Base-by-base conservation (phyloP, 2,797 vertebrate genomes). In the Triplophysa yarkandensis region DNA sequence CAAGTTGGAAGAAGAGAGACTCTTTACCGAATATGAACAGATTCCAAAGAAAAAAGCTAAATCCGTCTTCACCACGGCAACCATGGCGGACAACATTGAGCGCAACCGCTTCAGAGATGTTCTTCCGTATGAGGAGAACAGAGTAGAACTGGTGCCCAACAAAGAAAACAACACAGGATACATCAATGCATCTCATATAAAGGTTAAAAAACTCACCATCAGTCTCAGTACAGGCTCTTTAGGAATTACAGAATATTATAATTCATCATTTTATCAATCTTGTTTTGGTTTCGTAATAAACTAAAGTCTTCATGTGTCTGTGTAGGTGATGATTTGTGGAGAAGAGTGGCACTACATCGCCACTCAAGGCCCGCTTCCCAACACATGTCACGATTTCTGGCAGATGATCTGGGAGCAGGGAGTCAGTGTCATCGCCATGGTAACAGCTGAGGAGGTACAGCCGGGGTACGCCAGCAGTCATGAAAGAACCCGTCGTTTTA, bases 371-470 rank as follows among this genome's bases (percentile, higher is more conserved):
- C 97, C 97, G 3, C 87, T 98, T 69, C 93, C 95, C 34, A 95
- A 95, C 85, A 98, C 97, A 0, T 97, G 95, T 83, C 95, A 95
- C 1, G 96, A 99, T 86, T 99, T 99, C 90, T 99, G 97, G 97
- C 97, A 99, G 91, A 98, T 99, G 97, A 94, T 98, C 48, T 99
- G 97, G 97, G 96, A 98, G 85, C 96, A 98, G 85, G 95, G 96
- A 17, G 96, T 95, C 82, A 99, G 96, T 58, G 97, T 99, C 78
- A 98, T 99, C 36, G 97, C 95, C 85, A 98, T 98, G 96, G 95
- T 98, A 88, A 98, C 96, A 1, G 95, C 96, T 1, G 97, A 99
- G 79, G 97, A 99, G 95, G 97, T 98, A 93, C 0, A 83, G 13
- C 27, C 16, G 4, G n/a, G 19, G 46, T 19, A 19, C 46, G 21